These are phyloP conservation scores for Microctonus hyperodae DNA, from an alignment of 2,888 invertebrate genomes.

Conservation along the genomic window DNA sequence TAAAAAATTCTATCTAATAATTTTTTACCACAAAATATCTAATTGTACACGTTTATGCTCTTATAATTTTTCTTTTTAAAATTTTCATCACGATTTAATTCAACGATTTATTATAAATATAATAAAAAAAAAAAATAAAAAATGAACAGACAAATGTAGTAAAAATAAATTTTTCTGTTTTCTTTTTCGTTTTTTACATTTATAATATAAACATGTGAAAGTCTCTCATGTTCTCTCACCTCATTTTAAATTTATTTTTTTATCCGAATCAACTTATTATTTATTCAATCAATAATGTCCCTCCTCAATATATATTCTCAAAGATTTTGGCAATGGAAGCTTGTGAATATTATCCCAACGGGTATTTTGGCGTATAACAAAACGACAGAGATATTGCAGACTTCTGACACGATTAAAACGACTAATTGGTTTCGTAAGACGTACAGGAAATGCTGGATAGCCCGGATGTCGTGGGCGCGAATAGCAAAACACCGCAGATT, in stretches of 20 bases:
- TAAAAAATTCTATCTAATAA: too few species aligned
- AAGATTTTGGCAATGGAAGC: conserved; percentile 71
- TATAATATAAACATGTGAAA: neutral
- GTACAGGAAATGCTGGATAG: conserved; percentile 76
- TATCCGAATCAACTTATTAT: neutral
- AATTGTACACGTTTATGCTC: too few species aligned
- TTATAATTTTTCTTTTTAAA: neutral
- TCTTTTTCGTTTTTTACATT: neutral
- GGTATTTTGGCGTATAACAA: conserved; percentile 75
- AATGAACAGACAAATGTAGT: neutral
- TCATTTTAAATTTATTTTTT: neutral
- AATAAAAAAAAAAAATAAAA: neutral
- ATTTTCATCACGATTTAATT: neutral
- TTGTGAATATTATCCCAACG: conserved; percentile 74
- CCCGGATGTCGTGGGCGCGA: conserved; percentile 72
- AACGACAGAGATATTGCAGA: conserved; percentile 77
- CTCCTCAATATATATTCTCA: conserved; percentile 67
- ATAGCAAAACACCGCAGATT: conserved; percentile 76
- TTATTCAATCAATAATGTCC: conserved; percentile 50
- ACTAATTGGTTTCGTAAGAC: conserved; percentile 77
- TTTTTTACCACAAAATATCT: too few species aligned
- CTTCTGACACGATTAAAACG: conserved; percentile 76
- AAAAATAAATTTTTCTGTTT: neutral
- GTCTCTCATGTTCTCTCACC: neutral
- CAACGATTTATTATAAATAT: too few species aligned